phyloP scores from a whole-genome alignment of 1,140 invertebrate genomes.

The Caerostris darwini region DNA sequence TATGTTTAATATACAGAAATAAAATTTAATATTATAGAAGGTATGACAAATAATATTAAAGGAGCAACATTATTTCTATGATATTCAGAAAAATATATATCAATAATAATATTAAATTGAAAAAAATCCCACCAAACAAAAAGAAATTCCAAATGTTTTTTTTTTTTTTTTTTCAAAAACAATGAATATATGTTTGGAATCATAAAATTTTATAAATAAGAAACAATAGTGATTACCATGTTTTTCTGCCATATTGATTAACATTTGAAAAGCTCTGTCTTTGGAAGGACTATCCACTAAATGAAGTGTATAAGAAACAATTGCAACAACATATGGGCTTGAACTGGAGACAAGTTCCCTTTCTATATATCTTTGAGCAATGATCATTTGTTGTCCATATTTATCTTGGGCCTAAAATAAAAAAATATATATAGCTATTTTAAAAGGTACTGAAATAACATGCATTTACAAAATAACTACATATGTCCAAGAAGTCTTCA shows the following conservation, averaged over 20 bases:
- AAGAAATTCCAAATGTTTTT: too few species aligned
- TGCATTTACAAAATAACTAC: not conserved
- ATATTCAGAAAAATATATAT: too few species aligned
- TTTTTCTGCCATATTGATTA: constrained; percentile 86
- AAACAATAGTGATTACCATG: constrained; percentile 79
- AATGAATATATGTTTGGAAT: not conserved
- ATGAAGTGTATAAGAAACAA: constrained; percentile 89
- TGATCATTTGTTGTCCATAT: constrained; percentile 85
- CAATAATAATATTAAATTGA: too few species aligned
- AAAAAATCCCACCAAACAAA: too few species aligned
- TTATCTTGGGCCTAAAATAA: constrained; percentile 83
- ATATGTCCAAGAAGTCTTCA: not conserved
- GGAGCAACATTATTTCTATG: too few species aligned
- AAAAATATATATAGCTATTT: too few species aligned
- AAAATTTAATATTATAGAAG: too few species aligned
- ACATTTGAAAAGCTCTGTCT: constrained; percentile 86
- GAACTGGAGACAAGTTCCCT: constrained; percentile 86
- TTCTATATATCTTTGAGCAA: constrained; percentile 90
- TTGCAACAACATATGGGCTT: constrained; percentile 89
- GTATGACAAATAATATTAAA: too few species aligned
- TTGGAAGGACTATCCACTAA: constrained; percentile 88
- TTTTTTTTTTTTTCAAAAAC: not conserved
- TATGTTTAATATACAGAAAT: too few species aligned
- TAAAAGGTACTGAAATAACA: not conserved
- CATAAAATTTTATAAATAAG: not conserved